Conservation (phyloP, 1,140 invertebrate species). For the Epicauta chinensis region DNA sequence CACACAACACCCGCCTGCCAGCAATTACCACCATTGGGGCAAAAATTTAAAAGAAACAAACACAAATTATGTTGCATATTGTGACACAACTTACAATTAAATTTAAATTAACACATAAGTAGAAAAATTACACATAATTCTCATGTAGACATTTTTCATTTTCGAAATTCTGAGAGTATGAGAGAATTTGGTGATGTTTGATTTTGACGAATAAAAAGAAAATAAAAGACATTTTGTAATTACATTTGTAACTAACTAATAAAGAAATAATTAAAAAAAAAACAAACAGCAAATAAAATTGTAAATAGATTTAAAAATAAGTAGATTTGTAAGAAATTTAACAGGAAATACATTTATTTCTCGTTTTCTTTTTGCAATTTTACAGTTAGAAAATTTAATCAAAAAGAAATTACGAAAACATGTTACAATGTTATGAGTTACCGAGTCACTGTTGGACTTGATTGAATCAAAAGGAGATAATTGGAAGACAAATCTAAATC, state of each 20-base stretch:
- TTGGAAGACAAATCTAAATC: conserved; percentile 7
- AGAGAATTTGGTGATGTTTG: conserved; percentile 9
- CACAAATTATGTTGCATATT: conserved; percentile 41
- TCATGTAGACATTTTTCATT: conserved; percentile 1
- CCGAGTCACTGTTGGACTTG: neutral
- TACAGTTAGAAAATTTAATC: neutral
- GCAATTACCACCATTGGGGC: conserved; percentile 26
- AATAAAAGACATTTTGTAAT: conserved; percentile 18
- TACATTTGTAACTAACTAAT: conserved; percentile 13
- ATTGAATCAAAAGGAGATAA: conserved; percentile 1
- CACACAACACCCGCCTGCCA: conserved; percentile 43
- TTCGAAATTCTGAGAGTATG: conserved; percentile 2
- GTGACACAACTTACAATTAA: conserved; percentile 32
- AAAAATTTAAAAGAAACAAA: conserved; percentile 35
- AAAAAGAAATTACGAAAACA: too few relatives aligned
- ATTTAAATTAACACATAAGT: neutral
- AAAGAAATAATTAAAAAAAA: too few relatives aligned
- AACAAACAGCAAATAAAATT: conserved; percentile 11
- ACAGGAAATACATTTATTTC: conserved; percentile 11
- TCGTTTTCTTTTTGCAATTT: conserved; percentile 3
- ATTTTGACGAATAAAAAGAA: neutral
- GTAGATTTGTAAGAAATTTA: neutral
- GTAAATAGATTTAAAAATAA: neutral
- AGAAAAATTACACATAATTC: neutral
- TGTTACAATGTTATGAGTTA: too few relatives aligned